Evolutionary conservation across 1,140 invertebrate species (phyloP).

Genomic region (Cherax quadricarinatus): DNA sequence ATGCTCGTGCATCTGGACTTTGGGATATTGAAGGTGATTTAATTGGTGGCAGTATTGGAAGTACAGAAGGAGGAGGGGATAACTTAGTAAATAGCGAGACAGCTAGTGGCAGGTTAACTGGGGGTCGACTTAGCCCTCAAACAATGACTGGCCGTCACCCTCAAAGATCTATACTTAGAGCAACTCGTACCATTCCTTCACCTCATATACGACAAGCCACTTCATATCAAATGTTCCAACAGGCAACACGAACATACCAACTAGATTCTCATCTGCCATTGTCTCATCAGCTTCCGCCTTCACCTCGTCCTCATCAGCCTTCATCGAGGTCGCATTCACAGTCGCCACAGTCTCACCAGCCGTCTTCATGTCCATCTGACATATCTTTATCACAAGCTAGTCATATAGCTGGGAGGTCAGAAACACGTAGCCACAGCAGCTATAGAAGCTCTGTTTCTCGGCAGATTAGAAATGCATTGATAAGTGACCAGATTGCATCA

Average conservation of each 20-base stretch:
- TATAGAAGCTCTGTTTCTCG: constrained; percentile 47
- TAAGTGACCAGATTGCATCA: constrained; percentile 12
- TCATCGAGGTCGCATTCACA: constrained; percentile 7
- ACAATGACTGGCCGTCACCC: constrained; percentile 27
- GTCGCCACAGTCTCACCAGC: constrained; percentile 11
- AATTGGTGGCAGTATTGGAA: constrained; percentile 18
- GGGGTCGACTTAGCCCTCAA: constrained; percentile 26
- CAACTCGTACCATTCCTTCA: constrained; percentile 48
- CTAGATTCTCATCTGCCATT: constrained; percentile 2
- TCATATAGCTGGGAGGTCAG: not conserved
- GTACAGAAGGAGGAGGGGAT: not conserved
- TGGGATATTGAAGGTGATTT: constrained; percentile 50
- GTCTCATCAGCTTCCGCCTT: constrained; percentile 41
- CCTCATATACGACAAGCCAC: constrained; percentile 54
- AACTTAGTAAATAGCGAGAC: constrained; percentile 5
- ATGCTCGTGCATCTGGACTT: constrained; percentile 62
- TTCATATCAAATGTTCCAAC: constrained; percentile 12
- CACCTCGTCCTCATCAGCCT: constrained; percentile 58
- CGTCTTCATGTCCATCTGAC: constrained; percentile 13
- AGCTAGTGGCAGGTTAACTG: constrained; percentile 5
- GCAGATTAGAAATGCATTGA: constrained; percentile 47
- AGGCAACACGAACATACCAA: constrained; percentile 27
- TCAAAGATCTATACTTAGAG: constrained; percentile 53
- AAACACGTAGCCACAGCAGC: not conserved
- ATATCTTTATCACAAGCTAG: constrained; percentile 1